phyloP scores from a whole-genome alignment of 2,113 vertebrate species.

The Clinocottus analis region DNA sequence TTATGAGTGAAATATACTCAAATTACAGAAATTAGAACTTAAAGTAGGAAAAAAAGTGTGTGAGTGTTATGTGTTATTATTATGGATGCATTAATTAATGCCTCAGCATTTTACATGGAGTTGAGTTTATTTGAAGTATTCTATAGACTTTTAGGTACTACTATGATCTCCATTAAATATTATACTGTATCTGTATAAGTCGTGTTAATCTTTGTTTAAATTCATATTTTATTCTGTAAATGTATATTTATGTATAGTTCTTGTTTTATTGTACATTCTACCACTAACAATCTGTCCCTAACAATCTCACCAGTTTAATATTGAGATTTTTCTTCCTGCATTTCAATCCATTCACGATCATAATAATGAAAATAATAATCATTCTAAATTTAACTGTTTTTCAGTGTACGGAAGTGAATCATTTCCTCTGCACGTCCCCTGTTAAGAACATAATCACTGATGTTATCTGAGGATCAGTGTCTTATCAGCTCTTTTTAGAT shows the following conservation, averaged over 20 bases:
- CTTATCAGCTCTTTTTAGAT: constrained; percentile 28
- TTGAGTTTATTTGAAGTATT: not conserved
- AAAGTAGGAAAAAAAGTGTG: not conserved
- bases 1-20: too few relatives aligned
- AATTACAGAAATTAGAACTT: not conserved
- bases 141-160: not conserved
- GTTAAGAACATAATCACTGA: constrained; percentile 34
- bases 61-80: not conserved
- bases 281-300: not conserved
- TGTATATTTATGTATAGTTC: too few relatives aligned
- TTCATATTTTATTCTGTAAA: not conserved
- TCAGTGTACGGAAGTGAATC: not conserved
- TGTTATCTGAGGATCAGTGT: constrained; percentile 16
- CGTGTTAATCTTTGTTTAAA: not conserved
- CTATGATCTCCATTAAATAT: not conserved
- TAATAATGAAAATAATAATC: not conserved
- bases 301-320: not conserved
- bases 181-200: not conserved
- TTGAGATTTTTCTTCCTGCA: not conserved
- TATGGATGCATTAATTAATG: not conserved
- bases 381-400: not conserved
- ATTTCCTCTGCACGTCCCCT: not conserved
- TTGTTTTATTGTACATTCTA: too few relatives aligned
- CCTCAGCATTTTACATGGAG: not conserved
- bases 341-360: not conserved